Base-by-base conservation (phyloP, 1,140 invertebrate genomes). In the Oncopodura yosiiana region DNA sequence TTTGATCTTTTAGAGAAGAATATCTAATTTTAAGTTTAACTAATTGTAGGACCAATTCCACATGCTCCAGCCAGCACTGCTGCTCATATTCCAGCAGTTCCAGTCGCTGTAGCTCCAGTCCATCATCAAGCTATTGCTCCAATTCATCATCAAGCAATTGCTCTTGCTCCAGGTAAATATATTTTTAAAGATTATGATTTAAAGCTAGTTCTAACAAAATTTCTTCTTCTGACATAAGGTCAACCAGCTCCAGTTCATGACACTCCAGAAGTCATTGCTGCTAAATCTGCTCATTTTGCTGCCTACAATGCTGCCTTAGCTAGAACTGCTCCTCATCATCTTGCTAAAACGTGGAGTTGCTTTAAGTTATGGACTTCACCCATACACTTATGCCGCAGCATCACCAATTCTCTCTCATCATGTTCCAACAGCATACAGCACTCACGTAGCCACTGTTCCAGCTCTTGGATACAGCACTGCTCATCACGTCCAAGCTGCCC, bases 11-110 rank as follows among this genome's bases (percentile, higher is more conserved):
- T n/a, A n/a, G n/a, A n/a, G n/a, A n/a, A n/a, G n/a, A n/a, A n/a
- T n/a, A n/a, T n/a, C n/a, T n/a, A n/a, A n/a, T n/a, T n/a, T n/a
- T n/a, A n/a, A n/a, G n/a, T n/a, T n/a, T n/a, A n/a, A n/a, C n/a
- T n/a, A n/a, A n/a, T n/a, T n/a, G n/a, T n/a, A n/a, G n/a, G n/a
- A n/a, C n/a, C n/a, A n/a, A n/a, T n/a, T n/a, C n/a, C n/a, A n/a
- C n/a, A n/a, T n/a, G n/a, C n/a, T n/a, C 73, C 73, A 64, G 64
- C 68, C n/a, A 68, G 67, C 58, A 62, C 68, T 5, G 66, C 68
- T 29, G 71, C 69, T 14, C 44, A n/a, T 11, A 5, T 30, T 14
- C 27, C 42, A 5, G 69, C 70, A 45, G 65, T 69, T 38, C 70
- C 71, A 62, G 64, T 69, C 37, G 69, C 70, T 21, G 69, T 46